These are phyloP conservation scores for Gasteruption jaculator DNA, from an alignment of 2,888 invertebrate genomes.

Conservation along the genomic window DNA sequence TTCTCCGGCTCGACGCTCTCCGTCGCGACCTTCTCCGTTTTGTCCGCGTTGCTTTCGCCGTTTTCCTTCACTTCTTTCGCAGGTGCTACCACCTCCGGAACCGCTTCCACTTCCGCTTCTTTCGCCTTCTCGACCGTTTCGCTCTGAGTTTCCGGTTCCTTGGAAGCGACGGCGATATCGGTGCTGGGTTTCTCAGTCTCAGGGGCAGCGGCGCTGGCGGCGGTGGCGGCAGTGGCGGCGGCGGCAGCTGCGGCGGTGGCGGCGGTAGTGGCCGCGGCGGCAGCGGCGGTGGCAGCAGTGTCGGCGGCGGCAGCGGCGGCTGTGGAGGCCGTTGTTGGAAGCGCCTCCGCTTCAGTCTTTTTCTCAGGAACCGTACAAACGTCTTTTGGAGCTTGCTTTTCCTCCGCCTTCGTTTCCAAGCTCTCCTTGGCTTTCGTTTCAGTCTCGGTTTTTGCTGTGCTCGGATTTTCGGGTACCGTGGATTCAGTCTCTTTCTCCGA, in stretches of 20 bases:
- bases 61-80: slow-evolving; percentile 21
- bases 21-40: slow-evolving; percentile 13
- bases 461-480: slow-evolving; percentile 12
- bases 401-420: neutral
- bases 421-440: slow-evolving; percentile 19
- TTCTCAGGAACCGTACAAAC: slow-evolving; percentile 23
- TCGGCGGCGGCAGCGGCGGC: no score
- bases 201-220: no score
- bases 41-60: slow-evolving; percentile 19
- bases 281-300: no score
- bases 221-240: no score
- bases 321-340: no score
- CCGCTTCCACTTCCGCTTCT: slow-evolving; percentile 19
- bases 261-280: no score
- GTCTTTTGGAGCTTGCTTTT: slow-evolving; percentile 16
- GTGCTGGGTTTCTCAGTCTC: no score
- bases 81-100: slow-evolving; percentile 7
- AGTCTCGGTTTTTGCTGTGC: slow-evolving; percentile 13
- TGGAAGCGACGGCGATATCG: slow-evolving; percentile 16
- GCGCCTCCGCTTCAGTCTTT: slow-evolving; percentile 17
- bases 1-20: slow-evolving; percentile 18
- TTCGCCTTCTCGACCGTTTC: slow-evolving; percentile 34
- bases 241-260: no score
- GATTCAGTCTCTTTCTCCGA: slow-evolving; percentile 13
- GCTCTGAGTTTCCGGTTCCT: slow-evolving; percentile 19